Base-by-base conservation (phyloP, 1,140 invertebrate species). In the Euschistus heros region DNA sequence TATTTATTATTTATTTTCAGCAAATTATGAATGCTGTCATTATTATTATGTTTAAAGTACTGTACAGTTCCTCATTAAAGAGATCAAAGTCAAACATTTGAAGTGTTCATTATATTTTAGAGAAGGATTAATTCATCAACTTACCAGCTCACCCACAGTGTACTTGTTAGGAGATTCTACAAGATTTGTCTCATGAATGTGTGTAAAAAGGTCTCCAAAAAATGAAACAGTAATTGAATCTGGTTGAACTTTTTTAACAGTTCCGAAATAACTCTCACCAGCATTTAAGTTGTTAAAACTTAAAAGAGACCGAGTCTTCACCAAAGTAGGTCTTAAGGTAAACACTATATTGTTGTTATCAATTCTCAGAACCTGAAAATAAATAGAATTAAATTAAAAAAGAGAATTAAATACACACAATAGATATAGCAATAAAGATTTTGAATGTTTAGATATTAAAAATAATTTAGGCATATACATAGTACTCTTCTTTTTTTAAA, bases 191-290 rank as follows among this genome's bases (percentile, higher is more conserved):
- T 27, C 22, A n/a, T 27, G 2, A 27, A 59, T 59, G 10, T n/a
- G 22, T 7, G 22, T 15, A 27, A 27, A 27, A n/a, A 59, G 55
- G 17, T 59, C 17, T 22, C 55, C 55, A 33, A 27, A 59, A 33
- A 59, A 59, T 26, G 55, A 59, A 59, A 59, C 55, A 33, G 15
- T 27, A n/a, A 59, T 59, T 0, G 22, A 18, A n/a, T n/a, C 24
- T 17, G 55, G 30, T 15, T n/a, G 22, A 4, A 33, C n/a, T n/a
- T 26, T 33, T 10, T 18, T 59, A n/a, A 59, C 22, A 18, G 17
- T n/a, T 27, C 55, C 55, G n/a, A 22, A 59, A 27, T 59, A 59
- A 33, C 2, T 5, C 10, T 59, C 55, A n/a, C 55, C 55, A 10
- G 26, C 20, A n/a, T 27, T 22, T 24, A 59, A 3, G 15, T 27